Conservation (phyloP, 2,113 vertebrate species). For the Scomber scombrus region DNA sequence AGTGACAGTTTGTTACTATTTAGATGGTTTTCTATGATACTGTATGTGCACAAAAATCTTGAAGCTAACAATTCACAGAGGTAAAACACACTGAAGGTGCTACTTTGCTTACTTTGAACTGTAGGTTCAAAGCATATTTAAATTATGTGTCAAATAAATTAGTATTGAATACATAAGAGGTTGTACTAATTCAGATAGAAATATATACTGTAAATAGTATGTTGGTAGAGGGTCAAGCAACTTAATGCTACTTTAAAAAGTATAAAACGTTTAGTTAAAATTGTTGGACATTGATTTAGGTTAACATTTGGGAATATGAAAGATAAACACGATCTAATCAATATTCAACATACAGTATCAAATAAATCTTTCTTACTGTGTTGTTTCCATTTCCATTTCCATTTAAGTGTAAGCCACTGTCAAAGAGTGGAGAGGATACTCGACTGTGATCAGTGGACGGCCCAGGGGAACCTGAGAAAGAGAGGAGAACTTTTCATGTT, state of each 20-base stretch:
- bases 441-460: constrained; percentile 89
- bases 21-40: too few species aligned
- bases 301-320: not conserved
- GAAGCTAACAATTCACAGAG: too few species aligned
- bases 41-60: too few species aligned
- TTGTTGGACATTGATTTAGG: too few species aligned
- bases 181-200: not conserved
- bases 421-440: constrained; percentile 92
- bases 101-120: not conserved
- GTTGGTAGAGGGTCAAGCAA: too few species aligned
- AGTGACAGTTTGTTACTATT: too few species aligned
- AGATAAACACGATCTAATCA: not conserved
- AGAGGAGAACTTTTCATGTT: constrained; percentile 5
- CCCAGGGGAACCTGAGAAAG: constrained; percentile 89
- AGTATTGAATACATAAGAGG: not conserved
- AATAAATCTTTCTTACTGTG: constrained; percentile 84
- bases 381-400: constrained; percentile 87
- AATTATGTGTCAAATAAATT: not conserved
- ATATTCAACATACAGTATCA: not conserved
- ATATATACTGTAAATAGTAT: not conserved
- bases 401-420: constrained; percentile 94
- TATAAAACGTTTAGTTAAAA: too few species aligned
- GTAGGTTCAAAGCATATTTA: not conserved
- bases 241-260: too few species aligned
- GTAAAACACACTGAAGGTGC: too few species aligned